phyloP scores from a whole-genome alignment of 2,888 invertebrate genomes.

The Kuschelorhynchus macadamiae region DNA sequence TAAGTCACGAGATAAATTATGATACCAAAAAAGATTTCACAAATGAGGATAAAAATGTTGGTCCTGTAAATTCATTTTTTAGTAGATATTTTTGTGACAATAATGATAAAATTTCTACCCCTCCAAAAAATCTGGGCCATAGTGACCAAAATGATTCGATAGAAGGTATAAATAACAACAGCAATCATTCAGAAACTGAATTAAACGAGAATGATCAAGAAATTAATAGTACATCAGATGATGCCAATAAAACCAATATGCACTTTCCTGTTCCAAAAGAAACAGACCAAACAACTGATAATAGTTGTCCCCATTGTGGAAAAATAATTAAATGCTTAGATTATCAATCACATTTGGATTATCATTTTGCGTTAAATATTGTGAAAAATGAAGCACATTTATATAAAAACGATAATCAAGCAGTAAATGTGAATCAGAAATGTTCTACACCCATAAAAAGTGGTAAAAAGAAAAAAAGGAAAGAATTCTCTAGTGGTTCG shows the following conservation, averaged over 20 bases:
- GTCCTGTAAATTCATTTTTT: conserved; percentile 58
- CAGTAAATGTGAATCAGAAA: background rate
- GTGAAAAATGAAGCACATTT: conserved; percentile 60
- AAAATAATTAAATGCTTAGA: conserved; percentile 74
- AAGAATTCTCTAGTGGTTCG: background rate
- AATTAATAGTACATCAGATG: background rate
- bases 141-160: no score
- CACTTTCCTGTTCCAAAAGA: no score
- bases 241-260: background rate
- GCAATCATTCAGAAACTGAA: no score
- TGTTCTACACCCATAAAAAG: conserved; percentile 25
- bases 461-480: conserved; percentile 31
- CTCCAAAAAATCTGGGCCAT: no score
- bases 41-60: no score
- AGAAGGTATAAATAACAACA: no score
- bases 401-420: conserved; percentile 48
- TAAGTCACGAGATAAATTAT: conserved; percentile 50
- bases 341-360: conserved; percentile 84
- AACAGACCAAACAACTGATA: no score
- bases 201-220: conserved; percentile 10
- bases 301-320: conserved; percentile 78
- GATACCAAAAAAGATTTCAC: no score
- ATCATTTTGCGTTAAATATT: conserved; percentile 79
- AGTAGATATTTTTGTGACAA: conserved; percentile 56
- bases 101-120: no score